Evolutionary conservation across 2,888 invertebrate genomes (phyloP).

Genomic region (Chrysolina oricalcia): DNA sequence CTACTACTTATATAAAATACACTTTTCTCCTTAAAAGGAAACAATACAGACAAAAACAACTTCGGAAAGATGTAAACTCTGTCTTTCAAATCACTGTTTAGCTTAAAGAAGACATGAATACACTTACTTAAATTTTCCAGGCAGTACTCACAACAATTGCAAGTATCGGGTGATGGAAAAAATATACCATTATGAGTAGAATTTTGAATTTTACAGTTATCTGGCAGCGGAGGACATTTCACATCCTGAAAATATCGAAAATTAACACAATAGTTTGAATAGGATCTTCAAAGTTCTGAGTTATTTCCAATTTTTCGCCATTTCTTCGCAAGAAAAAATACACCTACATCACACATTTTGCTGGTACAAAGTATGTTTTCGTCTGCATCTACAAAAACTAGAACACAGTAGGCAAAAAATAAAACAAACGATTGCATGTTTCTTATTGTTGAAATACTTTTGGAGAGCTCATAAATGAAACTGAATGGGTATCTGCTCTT

Average conservation of each 20-base stretch:
- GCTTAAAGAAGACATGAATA: neutral
- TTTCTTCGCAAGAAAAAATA: neutral
- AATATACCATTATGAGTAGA: slow-evolving; percentile 74
- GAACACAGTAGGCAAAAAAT: neutral
- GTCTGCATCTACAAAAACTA: neutral
- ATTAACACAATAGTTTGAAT: neutral
- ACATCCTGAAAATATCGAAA: slow-evolving; percentile 34
- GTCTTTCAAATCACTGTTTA: neutral
- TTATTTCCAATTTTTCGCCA: too few relatives aligned
- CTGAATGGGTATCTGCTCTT: neutral
- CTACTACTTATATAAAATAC: too few relatives aligned
- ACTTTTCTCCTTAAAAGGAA: too few relatives aligned
- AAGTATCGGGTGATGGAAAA: slow-evolving; percentile 75
- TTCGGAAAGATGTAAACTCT: too few relatives aligned
- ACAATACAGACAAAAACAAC: too few relatives aligned
- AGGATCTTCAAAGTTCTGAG: too few relatives aligned
- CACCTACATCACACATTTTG: slow-evolving; percentile 25
- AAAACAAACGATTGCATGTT: neutral
- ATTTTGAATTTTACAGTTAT: slow-evolving; percentile 74
- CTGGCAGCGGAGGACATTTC: slow-evolving; percentile 62
- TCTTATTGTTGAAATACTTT: neutral
- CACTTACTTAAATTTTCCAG: slow-evolving; percentile 74
- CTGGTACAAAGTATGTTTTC: slow-evolving; percentile 22
- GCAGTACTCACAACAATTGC: slow-evolving; percentile 80
- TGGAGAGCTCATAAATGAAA: neutral